Base-by-base conservation (phyloP, 1,140 invertebrate species). In the Cotesia vestalis region DNA sequence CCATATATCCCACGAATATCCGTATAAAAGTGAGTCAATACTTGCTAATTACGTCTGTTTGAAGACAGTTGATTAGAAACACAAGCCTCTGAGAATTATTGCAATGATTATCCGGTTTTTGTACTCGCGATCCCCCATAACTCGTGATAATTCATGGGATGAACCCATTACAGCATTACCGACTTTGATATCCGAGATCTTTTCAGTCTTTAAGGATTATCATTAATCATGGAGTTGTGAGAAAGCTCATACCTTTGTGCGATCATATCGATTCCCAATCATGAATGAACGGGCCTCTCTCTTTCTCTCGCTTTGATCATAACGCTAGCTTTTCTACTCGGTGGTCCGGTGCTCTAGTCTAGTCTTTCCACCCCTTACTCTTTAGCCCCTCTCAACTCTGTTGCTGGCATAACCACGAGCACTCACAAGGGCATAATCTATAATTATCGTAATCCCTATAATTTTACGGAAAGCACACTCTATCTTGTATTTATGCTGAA, bases 371-470 rank as follows among this genome's bases (percentile, higher is more conserved):
- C 40, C 11, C 40, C 40, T 9, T 11, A 1, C 40, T 9, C 6
- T 11, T 8, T 11, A 6, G 11, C 5, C 11, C 40, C 11, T 9
- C 40, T 46, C 40, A 46, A 5, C 40, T 46, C 40, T 46, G 6
- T 46, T 9, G 40, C 40, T 46, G 40, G 40, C 17, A 67, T 66
- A 66, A 69, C 46, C 68, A 71, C 46, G 71, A 66, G 36, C 69
- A 71, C 60, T 77, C 72, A 67, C 69, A 34, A 67, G 62, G 73
- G 72, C 69, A 80, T 80, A 78, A 78, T 75, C 69, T 74, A 77
- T 76, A 81, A 81, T 81, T 80, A 80, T 78, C 77, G 76, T 81
- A 81, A 81, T 81, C 74, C 75, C 78, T 81, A 79, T 81, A 79
- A 81, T 79, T 78, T 70, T 71, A 74, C 59, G 74, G 67, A 68